Conservation (phyloP, 2,888 invertebrate genomes). For the Acanthopleura granulata region DNA sequence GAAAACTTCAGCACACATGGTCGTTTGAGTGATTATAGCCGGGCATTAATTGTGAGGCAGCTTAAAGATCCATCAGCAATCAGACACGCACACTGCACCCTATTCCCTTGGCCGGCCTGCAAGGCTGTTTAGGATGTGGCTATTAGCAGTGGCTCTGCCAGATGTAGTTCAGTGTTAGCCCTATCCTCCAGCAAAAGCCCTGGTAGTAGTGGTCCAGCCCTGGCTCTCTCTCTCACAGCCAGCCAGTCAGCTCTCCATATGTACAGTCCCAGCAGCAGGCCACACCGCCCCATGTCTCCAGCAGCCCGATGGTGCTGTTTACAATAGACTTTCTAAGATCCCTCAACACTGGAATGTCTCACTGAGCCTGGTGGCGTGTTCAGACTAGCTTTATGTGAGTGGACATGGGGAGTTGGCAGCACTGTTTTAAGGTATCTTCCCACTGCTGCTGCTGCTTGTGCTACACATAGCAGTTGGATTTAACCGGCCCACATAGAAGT, state of each 20-base stretch:
- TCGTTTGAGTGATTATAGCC: slow-evolving; percentile 12
- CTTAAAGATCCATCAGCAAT: slow-evolving; percentile 20
- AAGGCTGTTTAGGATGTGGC: not conserved
- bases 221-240: not conserved
- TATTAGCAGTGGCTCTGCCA: slow-evolving; percentile 9
- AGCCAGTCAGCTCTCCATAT: not conserved
- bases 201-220: not conserved
- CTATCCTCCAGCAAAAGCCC: not conserved
- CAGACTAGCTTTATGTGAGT: slow-evolving; percentile 6
- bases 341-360: slow-evolving; percentile 10
- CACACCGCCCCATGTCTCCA: not conserved
- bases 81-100: slow-evolving; percentile 10
- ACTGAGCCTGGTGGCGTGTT: not conserved
- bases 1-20: slow-evolving; percentile 4
- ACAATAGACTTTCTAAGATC: slow-evolving; percentile 19
- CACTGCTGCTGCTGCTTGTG: not conserved
- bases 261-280: not conserved
- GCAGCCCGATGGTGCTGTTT: slow-evolving; percentile 4
- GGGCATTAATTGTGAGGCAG: slow-evolving; percentile 13
- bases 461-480: not conserved
- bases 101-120: not conserved
- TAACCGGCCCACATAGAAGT: not conserved
- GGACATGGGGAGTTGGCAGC: slow-evolving; percentile 12
- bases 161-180: not conserved
- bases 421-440: not conserved